Conservation (phyloP, 2,797 vertebrate genomes). For the Lophius americanus region DNA sequence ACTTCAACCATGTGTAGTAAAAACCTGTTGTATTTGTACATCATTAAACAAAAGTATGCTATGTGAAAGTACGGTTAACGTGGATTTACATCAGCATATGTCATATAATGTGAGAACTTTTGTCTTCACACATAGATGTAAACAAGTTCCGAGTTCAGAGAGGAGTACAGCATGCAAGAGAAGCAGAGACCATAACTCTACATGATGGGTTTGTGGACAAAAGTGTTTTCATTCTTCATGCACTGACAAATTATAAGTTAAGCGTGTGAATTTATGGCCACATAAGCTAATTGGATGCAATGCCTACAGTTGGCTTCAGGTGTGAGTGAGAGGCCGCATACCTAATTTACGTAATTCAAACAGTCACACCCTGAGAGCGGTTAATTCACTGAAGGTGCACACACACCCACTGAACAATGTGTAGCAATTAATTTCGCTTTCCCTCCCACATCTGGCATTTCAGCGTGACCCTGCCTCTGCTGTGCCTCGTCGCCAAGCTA, state of each 20-base stretch:
- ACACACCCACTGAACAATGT: conserved; percentile 85
- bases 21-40: conserved; percentile 10
- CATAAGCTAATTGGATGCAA: conserved; percentile 77
- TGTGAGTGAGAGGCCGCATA: conserved; percentile 76
- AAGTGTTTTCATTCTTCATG: conserved; percentile 57
- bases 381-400: conserved; percentile 80
- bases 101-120: not conserved
- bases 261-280: conserved; percentile 75
- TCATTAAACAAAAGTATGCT: conserved; percentile 11
- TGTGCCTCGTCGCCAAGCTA: conserved; percentile 60
- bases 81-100: conserved; percentile 13
- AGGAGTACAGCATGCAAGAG: not conserved
- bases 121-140: not conserved
- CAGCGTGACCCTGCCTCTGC: conserved; percentile 67
- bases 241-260: conserved; percentile 71
- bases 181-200: conserved; percentile 12
- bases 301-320: conserved; percentile 77
- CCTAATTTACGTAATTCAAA: conserved; percentile 75
- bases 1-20: conserved; percentile 1
- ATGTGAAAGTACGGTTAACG: conserved; percentile 29
- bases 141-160: not conserved
- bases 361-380: conserved; percentile 72
- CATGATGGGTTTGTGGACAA: conserved; percentile 23
- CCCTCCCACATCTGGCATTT: conserved; percentile 83
- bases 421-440: conserved; percentile 83